Percentiles rank a stretch among this genome's conserved stretches.
Evolutionary conservation across 92 coral and sea anemone genomes (phyloP).

Genomic region (Siderastrea radians): DNA sequence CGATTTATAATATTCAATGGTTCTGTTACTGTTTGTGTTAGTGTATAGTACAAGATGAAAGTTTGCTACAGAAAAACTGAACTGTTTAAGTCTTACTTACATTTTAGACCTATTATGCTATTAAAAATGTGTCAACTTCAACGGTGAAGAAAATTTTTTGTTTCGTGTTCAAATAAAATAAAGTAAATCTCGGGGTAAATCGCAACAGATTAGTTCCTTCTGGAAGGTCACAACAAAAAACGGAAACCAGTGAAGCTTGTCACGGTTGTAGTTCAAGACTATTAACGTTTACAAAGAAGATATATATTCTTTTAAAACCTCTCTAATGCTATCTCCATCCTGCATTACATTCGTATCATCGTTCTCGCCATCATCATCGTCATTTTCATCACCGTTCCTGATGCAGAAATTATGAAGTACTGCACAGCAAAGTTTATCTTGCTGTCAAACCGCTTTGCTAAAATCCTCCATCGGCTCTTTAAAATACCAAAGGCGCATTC

Average conservation of each 20-base stretch:
- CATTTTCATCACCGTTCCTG: slow-evolving; percentile 36
- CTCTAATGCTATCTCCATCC: slow-evolving; percentile 58
- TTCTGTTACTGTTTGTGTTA: too few species aligned
- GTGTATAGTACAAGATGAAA: too few species aligned
- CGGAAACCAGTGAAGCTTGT: slow-evolving; percentile 7
- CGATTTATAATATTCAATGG: too few species aligned
- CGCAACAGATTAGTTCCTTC: not conserved
- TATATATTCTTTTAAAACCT: slow-evolving; percentile 41
- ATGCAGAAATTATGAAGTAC: slow-evolving; percentile 68
- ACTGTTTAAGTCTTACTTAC: too few species aligned
- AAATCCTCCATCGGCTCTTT: slow-evolving; percentile 62
- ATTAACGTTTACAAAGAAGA: slow-evolving; percentile 7
- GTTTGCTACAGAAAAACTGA: too few species aligned
- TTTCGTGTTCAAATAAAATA: too few species aligned
- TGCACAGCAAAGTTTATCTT: slow-evolving; percentile 59
- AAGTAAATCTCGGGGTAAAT: too few species aligned
- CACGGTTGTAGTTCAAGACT: not conserved
- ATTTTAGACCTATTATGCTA: too few species aligned
- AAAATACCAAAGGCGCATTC: slow-evolving; percentile 67
- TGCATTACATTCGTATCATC: slow-evolving; percentile 54
- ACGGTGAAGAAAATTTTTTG: too few species aligned
- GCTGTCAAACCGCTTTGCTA: slow-evolving; percentile 61
- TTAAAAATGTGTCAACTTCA: too few species aligned
- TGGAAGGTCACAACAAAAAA: slow-evolving; percentile 33
- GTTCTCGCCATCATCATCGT: slow-evolving; percentile 40